Evolutionary conservation across 1,140 invertebrate genomes (phyloP).

Genomic region (Vanessa tameamea): DNA sequence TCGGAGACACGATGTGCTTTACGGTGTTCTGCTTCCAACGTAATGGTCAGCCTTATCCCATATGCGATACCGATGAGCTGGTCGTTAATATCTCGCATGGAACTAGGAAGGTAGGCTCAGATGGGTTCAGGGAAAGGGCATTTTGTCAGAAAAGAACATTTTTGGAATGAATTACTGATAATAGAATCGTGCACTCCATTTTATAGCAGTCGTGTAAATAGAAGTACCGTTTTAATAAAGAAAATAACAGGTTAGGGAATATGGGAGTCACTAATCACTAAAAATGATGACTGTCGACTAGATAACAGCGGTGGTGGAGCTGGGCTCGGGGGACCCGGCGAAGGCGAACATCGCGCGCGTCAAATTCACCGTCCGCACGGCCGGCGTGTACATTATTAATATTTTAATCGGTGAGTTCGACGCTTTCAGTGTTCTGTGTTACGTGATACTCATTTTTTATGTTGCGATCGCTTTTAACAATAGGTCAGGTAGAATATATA

Average conservation of each 20-base stretch:
- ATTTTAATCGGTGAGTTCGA: constrained; percentile 86
- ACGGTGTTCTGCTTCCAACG: constrained; percentile 94
- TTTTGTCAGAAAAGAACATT: not conserved
- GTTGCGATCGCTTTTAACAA: no score
- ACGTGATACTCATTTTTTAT: no score
- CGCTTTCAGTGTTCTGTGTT: not conserved
- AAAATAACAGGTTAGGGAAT: no score
- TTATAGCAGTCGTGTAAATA: no score
- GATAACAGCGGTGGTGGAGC: constrained; percentile 89
- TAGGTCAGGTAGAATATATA: no score
- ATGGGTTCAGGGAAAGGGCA: not conserved
- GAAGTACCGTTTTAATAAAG: no score
- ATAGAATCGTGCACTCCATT: no score
- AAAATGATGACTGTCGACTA: constrained; percentile 40
- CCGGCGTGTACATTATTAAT: constrained; percentile 93
- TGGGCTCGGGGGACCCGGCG: constrained; percentile 92
- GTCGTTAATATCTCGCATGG: constrained; percentile 92
- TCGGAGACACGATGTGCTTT: constrained; percentile 95
- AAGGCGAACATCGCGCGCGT: constrained; percentile 92
- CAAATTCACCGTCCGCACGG: constrained; percentile 94
- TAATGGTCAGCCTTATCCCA: constrained; percentile 94
- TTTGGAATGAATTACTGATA: not conserved
- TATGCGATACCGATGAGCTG: constrained; percentile 94
- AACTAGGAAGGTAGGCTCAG: constrained; percentile 84
- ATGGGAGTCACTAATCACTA: not conserved